phyloP scores from a whole-genome alignment of 30 jellyfish, hydroid and myxozoan species.

The Sanderia malayensis region DNA sequence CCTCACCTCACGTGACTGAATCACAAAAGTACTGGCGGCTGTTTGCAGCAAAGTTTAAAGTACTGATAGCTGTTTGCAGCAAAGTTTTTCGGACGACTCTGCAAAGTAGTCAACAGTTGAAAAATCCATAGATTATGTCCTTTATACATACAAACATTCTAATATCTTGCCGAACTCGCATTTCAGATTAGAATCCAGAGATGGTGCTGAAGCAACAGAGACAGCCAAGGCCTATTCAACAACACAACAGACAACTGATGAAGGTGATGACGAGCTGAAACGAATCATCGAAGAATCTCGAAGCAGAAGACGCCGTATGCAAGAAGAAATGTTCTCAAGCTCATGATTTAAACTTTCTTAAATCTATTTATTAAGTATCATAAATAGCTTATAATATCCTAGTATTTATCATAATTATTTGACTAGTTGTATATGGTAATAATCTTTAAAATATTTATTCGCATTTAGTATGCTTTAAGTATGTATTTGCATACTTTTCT shows the following conservation, averaged over 20 bases:
- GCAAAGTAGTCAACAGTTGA: background rate
- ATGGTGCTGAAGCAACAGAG: slow-evolving; percentile 23
- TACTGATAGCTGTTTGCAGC: background rate
- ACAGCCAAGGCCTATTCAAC: slow-evolving; percentile 47
- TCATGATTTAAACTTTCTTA: too few relatives aligned
- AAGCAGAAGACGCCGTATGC: slow-evolving; percentile 68
- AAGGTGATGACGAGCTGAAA: slow-evolving; percentile 82
- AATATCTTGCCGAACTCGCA: background rate
- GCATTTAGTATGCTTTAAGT: too few relatives aligned
- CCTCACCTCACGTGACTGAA: too few relatives aligned
- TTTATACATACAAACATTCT: background rate
- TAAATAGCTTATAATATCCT: too few relatives aligned
- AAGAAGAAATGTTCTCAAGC: slow-evolving; percentile 80
- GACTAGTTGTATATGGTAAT: too few relatives aligned
- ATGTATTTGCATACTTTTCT: too few relatives aligned
- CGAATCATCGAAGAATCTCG: slow-evolving; percentile 75
- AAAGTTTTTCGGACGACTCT: too few relatives aligned
- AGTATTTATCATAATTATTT: too few relatives aligned
- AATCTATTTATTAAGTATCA: too few relatives aligned
- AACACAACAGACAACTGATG: slow-evolving; percentile 30
- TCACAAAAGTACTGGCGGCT: too few relatives aligned
- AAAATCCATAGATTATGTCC: background rate
- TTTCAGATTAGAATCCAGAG: slow-evolving; percentile 36
- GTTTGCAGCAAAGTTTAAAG: background rate
- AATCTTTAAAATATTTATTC: too few relatives aligned